These are phyloP conservation scores for Mythimna impura DNA, from an alignment of 2,888 invertebrate species.

Conservation along the genomic window DNA sequence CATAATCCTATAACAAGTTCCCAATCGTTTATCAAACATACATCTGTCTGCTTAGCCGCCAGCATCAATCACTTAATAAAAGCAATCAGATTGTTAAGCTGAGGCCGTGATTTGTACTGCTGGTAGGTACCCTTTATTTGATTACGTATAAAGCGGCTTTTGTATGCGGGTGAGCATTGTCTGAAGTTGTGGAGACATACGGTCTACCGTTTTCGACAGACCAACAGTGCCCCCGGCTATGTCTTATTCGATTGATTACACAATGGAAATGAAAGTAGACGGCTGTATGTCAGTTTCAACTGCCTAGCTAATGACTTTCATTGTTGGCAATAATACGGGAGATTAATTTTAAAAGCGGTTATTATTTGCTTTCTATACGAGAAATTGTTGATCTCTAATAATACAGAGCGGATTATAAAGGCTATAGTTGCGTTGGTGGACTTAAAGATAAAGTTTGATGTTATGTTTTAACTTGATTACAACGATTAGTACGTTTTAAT, in stretches of 20 bases:
- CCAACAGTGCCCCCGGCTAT: constrained; percentile 36
- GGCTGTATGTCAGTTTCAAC: constrained; percentile 26
- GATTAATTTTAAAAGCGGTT: constrained; percentile 32
- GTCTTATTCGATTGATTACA: constrained; percentile 55
- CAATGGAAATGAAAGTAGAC: constrained; percentile 55
- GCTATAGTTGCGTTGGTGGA: background rate
- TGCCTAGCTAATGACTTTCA: constrained; percentile 33
- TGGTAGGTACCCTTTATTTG: constrained; percentile 65
- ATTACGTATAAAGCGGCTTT: constrained; percentile 68
- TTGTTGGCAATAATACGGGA: constrained; percentile 29
- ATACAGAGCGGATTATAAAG: constrained; percentile 2
- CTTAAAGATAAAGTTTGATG: background rate
- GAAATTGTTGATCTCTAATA: constrained; percentile 25
- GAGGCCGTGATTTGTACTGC: constrained; percentile 42
- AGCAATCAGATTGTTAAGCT: constrained; percentile 64
- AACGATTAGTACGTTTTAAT: constrained; percentile 26
- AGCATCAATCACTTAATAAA: constrained; percentile 70
- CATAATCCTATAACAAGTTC: constrained; percentile 21
- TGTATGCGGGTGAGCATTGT: constrained; percentile 68
- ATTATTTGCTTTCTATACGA: constrained; percentile 28
- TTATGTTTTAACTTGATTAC: constrained; percentile 18
- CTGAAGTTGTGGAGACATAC: constrained; percentile 44
- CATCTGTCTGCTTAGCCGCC: constrained; percentile 51
- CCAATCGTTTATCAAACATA: constrained; percentile 46
- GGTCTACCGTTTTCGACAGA: constrained; percentile 39